Percentiles rank a stretch among this genome's conserved stretches.
These are phyloP conservation scores for Cyclophora albipunctata DNA, from an alignment of 2,888 invertebrate genomes.

Conservation along the genomic window DNA sequence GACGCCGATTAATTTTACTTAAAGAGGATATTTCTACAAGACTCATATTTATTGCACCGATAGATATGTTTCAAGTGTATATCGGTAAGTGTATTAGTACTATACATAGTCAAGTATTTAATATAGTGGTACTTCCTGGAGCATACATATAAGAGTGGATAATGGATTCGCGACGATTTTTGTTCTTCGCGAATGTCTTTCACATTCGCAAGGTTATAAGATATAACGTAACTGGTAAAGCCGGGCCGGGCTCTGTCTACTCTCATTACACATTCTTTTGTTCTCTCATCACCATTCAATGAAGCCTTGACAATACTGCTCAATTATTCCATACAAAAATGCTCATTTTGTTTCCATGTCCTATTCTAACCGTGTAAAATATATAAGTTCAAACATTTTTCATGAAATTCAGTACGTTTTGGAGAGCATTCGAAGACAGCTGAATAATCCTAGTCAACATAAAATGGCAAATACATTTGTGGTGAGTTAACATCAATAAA, in stretches of 20 bases:
- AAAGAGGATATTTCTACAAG: too few relatives aligned
- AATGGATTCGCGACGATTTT: conserved; percentile 18
- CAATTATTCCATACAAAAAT: conserved; percentile 45
- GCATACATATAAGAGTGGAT: conserved; percentile 11
- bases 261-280: conserved; percentile 65
- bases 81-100: too few relatives aligned
- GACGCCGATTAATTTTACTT: too few relatives aligned
- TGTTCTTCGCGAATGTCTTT: conserved; percentile 11
- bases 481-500: conserved; percentile 28
- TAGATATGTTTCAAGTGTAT: too few relatives aligned
- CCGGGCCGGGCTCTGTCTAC: conserved; percentile 5
- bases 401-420: conserved; percentile 35
- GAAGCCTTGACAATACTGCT: conserved; percentile 50
- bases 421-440: conserved; percentile 26
- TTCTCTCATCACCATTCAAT: conserved; percentile 45
- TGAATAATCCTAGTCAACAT: conserved; percentile 18
- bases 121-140: conserved; percentile 2
- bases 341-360: conserved; percentile 37
- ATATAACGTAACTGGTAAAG: conserved; percentile 12
- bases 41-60: too few relatives aligned
- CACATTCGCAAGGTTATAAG: conserved; percentile 23
- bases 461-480: conserved; percentile 34
- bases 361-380: conserved; percentile 40
- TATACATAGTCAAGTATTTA: too few relatives aligned
- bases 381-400: conserved; percentile 48